Evolutionary conservation across 2,113 vertebrate genomes (phyloP).

Genomic region (Dipodomys merriami): DNA sequence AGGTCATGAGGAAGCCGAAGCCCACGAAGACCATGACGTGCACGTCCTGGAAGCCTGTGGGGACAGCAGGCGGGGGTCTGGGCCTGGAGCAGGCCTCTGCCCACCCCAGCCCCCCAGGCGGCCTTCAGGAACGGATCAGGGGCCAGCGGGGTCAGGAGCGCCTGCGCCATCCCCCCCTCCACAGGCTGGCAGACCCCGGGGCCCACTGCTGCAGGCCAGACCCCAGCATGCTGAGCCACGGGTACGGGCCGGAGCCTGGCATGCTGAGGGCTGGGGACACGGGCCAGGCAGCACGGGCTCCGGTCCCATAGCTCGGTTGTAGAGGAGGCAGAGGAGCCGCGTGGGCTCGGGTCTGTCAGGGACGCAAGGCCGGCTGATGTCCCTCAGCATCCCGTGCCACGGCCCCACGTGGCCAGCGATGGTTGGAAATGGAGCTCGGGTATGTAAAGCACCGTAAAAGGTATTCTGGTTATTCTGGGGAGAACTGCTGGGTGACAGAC

Average conservation of each 20-base stretch:
- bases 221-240: no score
- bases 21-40: constrained; percentile 99
- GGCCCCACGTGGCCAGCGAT: not conserved
- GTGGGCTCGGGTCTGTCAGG: not conserved
- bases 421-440: not conserved
- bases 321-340: not conserved
- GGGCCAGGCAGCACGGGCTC: no score
- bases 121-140: no score
- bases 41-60: constrained; percentile 96
- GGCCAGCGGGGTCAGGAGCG: not conserved
- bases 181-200: not conserved
- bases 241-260: not conserved
- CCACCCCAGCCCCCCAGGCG: not conserved
- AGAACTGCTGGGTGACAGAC: constrained; percentile 38
- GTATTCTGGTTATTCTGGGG: constrained; percentile 16
- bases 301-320: no score
- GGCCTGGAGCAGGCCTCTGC: fast-evolving
- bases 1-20: constrained; percentile 98
- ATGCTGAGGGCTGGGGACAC: not conserved
- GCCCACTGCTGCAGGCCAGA: not conserved
- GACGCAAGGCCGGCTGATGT: not conserved
- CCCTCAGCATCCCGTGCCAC: not conserved
- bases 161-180: not conserved
- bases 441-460: not conserved
- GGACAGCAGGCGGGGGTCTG: not conserved